phyloP scores from a whole-genome alignment of 2,888 invertebrate genomes.

The Ochropacha duplaris region DNA sequence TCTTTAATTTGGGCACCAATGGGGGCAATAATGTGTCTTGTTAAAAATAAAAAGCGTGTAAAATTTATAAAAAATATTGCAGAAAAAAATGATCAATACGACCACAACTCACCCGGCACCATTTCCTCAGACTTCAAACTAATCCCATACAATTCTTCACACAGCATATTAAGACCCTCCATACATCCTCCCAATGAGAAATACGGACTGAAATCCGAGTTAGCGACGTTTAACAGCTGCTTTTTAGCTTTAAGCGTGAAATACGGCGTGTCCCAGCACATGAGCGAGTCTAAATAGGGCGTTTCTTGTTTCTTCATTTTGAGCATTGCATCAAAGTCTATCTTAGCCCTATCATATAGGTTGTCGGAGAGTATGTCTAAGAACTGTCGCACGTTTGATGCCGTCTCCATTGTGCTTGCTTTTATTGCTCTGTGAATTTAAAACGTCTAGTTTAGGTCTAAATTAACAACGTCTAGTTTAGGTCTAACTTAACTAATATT shows the following conservation, averaged over 20 bases:
- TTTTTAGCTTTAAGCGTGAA: constrained; percentile 89
- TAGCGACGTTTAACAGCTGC: constrained; percentile 86
- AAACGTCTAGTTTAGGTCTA: background rate
- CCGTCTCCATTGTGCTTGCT: constrained; percentile 92
- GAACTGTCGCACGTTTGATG: constrained; percentile 91
- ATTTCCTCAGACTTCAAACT: constrained; percentile 88
- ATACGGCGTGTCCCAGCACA: constrained; percentile 95
- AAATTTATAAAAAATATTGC: too few relatives aligned
- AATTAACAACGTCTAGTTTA: too few relatives aligned
- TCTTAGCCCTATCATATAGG: constrained; percentile 86
- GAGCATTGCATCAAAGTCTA: constrained; percentile 90
- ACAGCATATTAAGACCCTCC: constrained; percentile 97
- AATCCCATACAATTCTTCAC: constrained; percentile 92
- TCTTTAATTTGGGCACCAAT: too few relatives aligned
- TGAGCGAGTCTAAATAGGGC: constrained; percentile 61
- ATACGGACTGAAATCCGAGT: constrained; percentile 90
- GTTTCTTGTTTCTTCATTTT: constrained; percentile 85
- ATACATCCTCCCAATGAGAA: constrained; percentile 97
- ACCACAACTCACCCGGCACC: constrained; percentile 82
- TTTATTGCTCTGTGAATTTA: constrained; percentile 87
- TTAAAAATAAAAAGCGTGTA: too few relatives aligned
- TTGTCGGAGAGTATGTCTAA: constrained; percentile 89
- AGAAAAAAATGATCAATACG: too few relatives aligned
- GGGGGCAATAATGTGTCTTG: too few relatives aligned
- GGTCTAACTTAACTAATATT: too few relatives aligned